Conservation (phyloP, 2,888 invertebrate species). For the Arrhopalites spinosus region DNA sequence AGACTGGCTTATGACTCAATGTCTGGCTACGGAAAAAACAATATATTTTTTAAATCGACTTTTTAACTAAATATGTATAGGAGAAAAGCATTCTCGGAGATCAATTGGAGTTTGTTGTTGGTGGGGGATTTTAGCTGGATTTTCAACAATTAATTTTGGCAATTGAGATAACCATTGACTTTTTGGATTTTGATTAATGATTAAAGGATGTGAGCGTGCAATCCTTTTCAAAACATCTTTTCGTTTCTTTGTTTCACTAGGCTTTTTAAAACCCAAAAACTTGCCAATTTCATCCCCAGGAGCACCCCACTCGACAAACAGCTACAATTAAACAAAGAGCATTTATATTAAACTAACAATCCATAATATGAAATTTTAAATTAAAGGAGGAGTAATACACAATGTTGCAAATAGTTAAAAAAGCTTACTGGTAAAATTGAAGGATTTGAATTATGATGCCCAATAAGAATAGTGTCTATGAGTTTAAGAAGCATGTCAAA, state of each 20-base stretch:
- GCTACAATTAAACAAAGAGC: conserved; percentile 34
- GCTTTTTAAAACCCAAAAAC: conserved; percentile 34
- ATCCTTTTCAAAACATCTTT: conserved; percentile 50
- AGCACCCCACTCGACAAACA: conserved; percentile 51
- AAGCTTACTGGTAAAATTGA: conserved; percentile 17
- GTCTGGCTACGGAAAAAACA: too few species aligned
- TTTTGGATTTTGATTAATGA: conserved; percentile 49
- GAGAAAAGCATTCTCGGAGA: conserved; percentile 54
- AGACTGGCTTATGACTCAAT: too few species aligned
- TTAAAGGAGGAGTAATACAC: too few species aligned
- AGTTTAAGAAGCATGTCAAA: conserved; percentile 47
- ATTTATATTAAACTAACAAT: background rate
- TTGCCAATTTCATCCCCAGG: conserved; percentile 17
- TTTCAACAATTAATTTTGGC: conserved; percentile 46
- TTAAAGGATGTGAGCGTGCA: conserved; percentile 45
- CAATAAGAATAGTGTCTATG: conserved; percentile 37
- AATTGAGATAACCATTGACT: conserved; percentile 51
- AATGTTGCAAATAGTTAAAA: too few species aligned
- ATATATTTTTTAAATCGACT: too few species aligned
- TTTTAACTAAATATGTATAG: conserved; percentile 46
- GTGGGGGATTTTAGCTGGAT: conserved; percentile 40
- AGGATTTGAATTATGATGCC: conserved; percentile 11
- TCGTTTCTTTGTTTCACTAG: conserved; percentile 47
- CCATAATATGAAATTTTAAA: background rate
- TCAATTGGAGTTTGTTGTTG: conserved; percentile 40